Conservation (phyloP, 2,797 vertebrate genomes). For the Hyperoplus lanceolatus region DNA sequence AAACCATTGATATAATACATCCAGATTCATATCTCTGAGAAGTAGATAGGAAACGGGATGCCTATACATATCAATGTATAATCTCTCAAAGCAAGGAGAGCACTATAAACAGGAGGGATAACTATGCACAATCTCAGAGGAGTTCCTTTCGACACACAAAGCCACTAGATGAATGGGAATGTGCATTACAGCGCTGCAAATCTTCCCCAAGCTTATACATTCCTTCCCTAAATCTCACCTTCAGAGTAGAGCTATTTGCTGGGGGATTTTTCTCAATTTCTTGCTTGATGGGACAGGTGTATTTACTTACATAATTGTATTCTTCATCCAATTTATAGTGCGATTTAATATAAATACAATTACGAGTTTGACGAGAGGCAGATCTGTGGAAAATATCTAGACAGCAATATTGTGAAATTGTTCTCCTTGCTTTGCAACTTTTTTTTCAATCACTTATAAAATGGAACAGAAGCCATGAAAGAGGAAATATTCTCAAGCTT, state of each 20-base stretch:
- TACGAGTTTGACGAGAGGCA: constrained; percentile 76
- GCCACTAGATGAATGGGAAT: constrained; percentile 74
- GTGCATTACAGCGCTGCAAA: constrained; percentile 78
- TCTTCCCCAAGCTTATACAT: constrained; percentile 74
- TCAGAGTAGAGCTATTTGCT: constrained; percentile 78
- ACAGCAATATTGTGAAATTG: constrained; percentile 77
- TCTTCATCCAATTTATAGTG: constrained; percentile 84
- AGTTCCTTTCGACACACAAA: constrained; percentile 60
- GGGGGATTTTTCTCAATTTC: constrained; percentile 85
- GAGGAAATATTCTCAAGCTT: constrained; percentile 63
- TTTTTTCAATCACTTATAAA: constrained; percentile 68
- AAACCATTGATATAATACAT: constrained; percentile 31
- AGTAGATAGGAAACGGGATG: neutral
- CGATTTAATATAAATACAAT: constrained; percentile 87
- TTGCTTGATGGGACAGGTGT: constrained; percentile 87
- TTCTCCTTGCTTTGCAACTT: constrained; percentile 74
- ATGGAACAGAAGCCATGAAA: constrained; percentile 55
- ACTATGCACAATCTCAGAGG: constrained; percentile 48
- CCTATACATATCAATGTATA: neutral
- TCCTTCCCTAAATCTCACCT: constrained; percentile 80
- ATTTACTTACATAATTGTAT: constrained; percentile 88
- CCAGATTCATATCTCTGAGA: constrained; percentile 4
- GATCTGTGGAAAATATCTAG: constrained; percentile 80
- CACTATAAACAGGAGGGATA: constrained; percentile 56
- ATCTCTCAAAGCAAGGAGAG: constrained; percentile 17